Evolutionary conservation across 2,888 invertebrate species (phyloP).

Genomic region (Lithophane ornitopus): DNA sequence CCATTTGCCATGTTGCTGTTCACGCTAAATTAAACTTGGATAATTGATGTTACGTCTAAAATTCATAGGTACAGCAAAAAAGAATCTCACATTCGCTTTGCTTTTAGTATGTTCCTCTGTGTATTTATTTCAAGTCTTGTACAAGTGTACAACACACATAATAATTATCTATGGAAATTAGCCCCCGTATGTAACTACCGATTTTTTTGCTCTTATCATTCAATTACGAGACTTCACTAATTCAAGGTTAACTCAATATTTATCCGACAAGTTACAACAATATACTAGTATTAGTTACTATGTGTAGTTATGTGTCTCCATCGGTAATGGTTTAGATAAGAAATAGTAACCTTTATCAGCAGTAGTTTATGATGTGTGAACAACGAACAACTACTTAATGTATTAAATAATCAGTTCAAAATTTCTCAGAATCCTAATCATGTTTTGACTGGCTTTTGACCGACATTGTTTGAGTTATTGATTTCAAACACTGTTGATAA

Average conservation of each 20-base stretch:
- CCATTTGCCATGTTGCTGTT: conserved; percentile 50
- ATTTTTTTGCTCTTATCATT: conserved; percentile 53
- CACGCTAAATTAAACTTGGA: conserved; percentile 57
- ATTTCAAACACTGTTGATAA: conserved; percentile 25
- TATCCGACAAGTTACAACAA: conserved; percentile 30
- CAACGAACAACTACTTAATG: conserved; percentile 50
- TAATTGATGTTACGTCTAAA: conserved; percentile 59
- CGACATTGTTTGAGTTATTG: conserved; percentile 54
- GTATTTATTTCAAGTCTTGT: conserved; percentile 28
- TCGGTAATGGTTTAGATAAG: conserved; percentile 54
- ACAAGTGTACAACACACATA: conserved; percentile 29
- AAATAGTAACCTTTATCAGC: conserved; percentile 55
- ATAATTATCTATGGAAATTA: conserved; percentile 60
- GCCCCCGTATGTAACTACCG: conserved; percentile 34
- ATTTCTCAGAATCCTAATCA: conserved; percentile 58
- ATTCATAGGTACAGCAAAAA: conserved; percentile 49
- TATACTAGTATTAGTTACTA: conserved; percentile 13
- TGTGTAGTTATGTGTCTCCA: conserved; percentile 35
- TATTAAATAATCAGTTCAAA: conserved; percentile 39
- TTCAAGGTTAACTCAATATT: conserved; percentile 65
- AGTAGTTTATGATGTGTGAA: conserved; percentile 57
- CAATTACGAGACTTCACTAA: conserved; percentile 47
- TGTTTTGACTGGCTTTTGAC: conserved; percentile 45
- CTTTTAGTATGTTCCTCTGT: conserved; percentile 26
- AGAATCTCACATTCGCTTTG: conserved; percentile 47